Conservation (phyloP, 2,888 invertebrate genomes). For the Panopea generosa region DNA sequence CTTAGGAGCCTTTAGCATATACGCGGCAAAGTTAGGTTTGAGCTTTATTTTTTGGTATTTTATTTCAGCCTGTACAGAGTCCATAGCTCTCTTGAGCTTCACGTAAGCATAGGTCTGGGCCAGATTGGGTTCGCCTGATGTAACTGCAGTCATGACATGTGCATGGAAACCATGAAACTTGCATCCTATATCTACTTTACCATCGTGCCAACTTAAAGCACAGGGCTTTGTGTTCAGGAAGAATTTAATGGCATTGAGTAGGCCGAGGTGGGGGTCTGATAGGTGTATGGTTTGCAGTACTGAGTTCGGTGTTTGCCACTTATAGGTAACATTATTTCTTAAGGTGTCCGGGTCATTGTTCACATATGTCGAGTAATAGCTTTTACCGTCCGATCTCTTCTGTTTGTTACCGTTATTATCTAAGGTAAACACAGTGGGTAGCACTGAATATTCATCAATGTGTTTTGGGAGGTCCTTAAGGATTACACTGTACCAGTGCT, state of each 20-base stretch:
- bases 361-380: neutral
- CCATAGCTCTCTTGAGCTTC: neutral
- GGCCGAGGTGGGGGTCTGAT: too few species aligned
- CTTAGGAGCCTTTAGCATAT: conserved; percentile 7
- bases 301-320: conserved; percentile 1
- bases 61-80: too few species aligned
- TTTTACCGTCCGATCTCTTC: neutral
- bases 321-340: neutral
- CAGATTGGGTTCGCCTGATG: neutral
- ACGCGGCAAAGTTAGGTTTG: conserved; percentile 2
- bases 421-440: neutral
- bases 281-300: too few species aligned
- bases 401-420: neutral
- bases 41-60: too few species aligned
- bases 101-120: neutral
- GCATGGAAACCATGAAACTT: conserved; percentile 7
- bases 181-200: neutral
- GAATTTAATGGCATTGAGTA: too few species aligned
- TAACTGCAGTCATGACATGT: neutral
- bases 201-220: conserved; percentile 5
- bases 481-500: neutral
- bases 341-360: neutral
- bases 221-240: too few species aligned
- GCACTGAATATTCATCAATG: neutral
- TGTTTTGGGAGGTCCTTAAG: neutral